These are phyloP conservation scores for Ptychadena robeensis DNA, from an alignment of 2,797 vertebrate species.

Conservation along the genomic window DNA sequence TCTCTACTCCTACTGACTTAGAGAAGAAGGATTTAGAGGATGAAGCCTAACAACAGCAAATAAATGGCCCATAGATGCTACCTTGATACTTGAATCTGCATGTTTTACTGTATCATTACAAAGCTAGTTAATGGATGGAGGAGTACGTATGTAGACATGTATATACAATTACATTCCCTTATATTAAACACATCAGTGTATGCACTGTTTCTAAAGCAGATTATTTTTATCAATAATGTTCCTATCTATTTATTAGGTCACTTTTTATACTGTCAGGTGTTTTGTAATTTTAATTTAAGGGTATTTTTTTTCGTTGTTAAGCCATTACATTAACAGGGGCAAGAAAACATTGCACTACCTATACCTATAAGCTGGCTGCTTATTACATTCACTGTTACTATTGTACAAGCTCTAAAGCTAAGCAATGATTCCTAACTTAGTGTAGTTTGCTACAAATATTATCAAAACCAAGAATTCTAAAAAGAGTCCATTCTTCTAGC, in stretches of 20 bases:
- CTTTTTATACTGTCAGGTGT: constrained; percentile 56
- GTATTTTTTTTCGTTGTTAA: constrained; percentile 51
- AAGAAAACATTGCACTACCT: constrained; percentile 45
- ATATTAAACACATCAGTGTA: constrained; percentile 11
- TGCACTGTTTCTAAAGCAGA: constrained; percentile 47
- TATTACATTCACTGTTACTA: constrained; percentile 1
- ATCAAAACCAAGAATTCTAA: neutral
- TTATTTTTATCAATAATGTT: constrained; percentile 46
- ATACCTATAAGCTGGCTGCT: neutral
- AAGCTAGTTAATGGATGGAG: neutral
- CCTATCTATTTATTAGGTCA: constrained; percentile 53
- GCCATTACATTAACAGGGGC: constrained; percentile 31
- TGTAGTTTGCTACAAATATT: neutral
- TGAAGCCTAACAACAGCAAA: constrained; percentile 67
- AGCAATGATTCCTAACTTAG: neutral
- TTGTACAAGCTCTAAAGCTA: neutral
- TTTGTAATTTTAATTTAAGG: constrained; percentile 49
- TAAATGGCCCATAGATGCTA: constrained; percentile 27
- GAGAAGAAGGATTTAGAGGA: constrained; percentile 68
- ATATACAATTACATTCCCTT: neutral
- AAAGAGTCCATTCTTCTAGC: no score
- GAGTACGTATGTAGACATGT: constrained; percentile 28
- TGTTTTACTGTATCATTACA: constrained; percentile 49
- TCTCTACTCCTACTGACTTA: constrained; percentile 74
- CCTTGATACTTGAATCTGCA: constrained; percentile 58